A percentile compares a stretch with the other conserved stretches of the same genome.
Evolutionary conservation across 2,797 vertebrate genomes (phyloP).

Genomic region (Sebastiscus tertius): DNA sequence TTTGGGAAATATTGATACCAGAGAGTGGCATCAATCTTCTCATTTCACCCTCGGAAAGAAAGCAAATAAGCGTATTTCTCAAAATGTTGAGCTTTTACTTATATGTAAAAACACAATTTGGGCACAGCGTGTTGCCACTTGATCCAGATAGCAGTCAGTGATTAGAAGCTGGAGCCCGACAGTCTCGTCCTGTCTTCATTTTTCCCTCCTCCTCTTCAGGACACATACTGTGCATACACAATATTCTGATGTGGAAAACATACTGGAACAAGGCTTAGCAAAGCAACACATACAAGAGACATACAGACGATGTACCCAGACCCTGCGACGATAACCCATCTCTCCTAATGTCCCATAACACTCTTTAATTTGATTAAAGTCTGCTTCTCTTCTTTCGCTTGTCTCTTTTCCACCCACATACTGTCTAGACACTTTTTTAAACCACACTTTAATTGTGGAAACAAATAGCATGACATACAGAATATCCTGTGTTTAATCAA

Average conservation of each 20-base stretch:
- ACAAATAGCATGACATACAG: neutral
- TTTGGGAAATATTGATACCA: neutral
- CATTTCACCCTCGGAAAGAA: neutral
- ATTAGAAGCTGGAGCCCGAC: slow-evolving; percentile 13
- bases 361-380: slow-evolving; percentile 51
- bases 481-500: slow-evolving; percentile 12
- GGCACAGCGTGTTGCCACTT: neutral
- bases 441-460: neutral
- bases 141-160: neutral
- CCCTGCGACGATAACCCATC: slow-evolving; percentile 8
- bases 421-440: neutral
- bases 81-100: neutral
- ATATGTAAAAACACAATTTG: neutral
- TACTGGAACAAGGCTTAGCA: neutral
- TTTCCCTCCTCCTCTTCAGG: slow-evolving; percentile 23
- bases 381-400: slow-evolving; percentile 10
- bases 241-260: slow-evolving; percentile 44
- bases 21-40: neutral
- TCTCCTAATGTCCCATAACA: slow-evolving; percentile 23
- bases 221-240: neutral
- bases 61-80: neutral
- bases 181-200: slow-evolving; percentile 9
- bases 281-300: neutral
- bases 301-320: neutral
- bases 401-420: slow-evolving; percentile 35